These are phyloP conservation scores for Troides aeacus DNA, from an alignment of 2,888 invertebrate species.

Conservation along the genomic window DNA sequence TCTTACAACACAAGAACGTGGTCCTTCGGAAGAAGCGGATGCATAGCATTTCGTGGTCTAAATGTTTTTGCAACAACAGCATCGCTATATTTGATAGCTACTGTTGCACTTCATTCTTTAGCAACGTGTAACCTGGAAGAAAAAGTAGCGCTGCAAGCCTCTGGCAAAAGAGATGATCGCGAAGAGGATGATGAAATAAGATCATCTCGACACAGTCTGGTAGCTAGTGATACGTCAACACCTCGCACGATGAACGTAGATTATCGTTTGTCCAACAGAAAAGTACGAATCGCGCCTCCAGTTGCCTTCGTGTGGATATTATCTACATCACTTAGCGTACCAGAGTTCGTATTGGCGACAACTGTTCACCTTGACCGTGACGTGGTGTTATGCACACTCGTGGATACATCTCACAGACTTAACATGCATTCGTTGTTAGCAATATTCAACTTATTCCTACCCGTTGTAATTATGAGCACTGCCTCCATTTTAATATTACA, in stretches of 20 bases:
- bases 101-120: conserved; percentile 79
- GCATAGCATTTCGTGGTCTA: conserved; percentile 76
- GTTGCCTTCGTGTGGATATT: conserved; percentile 80
- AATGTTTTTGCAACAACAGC: conserved; percentile 79
- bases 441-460: conserved; percentile 65
- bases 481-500: conserved; percentile 51
- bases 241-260: conserved; percentile 78
- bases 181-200: conserved; percentile 69
- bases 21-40: conserved; percentile 71
- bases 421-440: conserved; percentile 66
- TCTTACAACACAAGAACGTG: conserved; percentile 73
- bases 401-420: conserved; percentile 72
- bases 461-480: conserved; percentile 55
- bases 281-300: conserved; percentile 75
- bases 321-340: conserved; percentile 80
- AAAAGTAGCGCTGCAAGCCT: conserved; percentile 54
- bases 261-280: conserved; percentile 67
- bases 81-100: conserved; percentile 77
- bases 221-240: conserved; percentile 71
- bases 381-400: conserved; percentile 70
- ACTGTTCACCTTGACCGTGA: conserved; percentile 61
- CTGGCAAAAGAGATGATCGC: conserved; percentile 51
- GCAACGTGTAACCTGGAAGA: conserved; percentile 77
- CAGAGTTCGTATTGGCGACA: conserved; percentile 78
- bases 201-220: conserved; percentile 72